Conservation (phyloP, 2,797 vertebrate species). For the Arnoldichthys spilopterus region DNA sequence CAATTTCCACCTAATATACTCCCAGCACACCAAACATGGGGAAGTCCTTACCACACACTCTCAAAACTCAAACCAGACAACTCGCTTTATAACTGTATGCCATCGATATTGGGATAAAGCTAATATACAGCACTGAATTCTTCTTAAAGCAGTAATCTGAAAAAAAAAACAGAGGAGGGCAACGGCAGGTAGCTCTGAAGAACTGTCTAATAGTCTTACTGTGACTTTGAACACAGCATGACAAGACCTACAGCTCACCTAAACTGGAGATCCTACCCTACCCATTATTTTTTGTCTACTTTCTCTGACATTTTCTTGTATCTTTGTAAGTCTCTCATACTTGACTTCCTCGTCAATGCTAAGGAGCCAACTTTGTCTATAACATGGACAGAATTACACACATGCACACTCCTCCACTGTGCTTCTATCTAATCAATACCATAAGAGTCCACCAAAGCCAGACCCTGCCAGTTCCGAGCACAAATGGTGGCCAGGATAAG, state of each 20-base stretch:
- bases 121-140: neutral
- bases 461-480: conserved; percentile 32
- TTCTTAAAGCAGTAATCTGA: neutral
- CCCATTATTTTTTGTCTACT: conserved; percentile 23
- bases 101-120: neutral
- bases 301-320: conserved; percentile 25
- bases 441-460: conserved; percentile 45
- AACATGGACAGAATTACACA: conserved; percentile 6
- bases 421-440: conserved; percentile 54
- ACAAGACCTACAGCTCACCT: neutral
- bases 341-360: conserved; percentile 29
- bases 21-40: neutral
- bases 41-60: neutral
- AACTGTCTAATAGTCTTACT: neutral
- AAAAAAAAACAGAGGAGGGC: neutral
- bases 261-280: no score
- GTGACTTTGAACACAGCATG: conserved; percentile 30
- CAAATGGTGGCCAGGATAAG: conserved; percentile 43
- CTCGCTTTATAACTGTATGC: no score
- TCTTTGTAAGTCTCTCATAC: conserved; percentile 39
- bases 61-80: neutral
- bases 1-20: neutral
- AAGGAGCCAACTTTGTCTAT: conserved; percentile 20
- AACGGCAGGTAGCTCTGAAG: neutral
- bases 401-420: conserved; percentile 8